Percentiles rank a stretch among this genome's conserved stretches.
Conservation (phyloP, 2,888 invertebrate genomes). For the Phyllotreta cruciferae region DNA sequence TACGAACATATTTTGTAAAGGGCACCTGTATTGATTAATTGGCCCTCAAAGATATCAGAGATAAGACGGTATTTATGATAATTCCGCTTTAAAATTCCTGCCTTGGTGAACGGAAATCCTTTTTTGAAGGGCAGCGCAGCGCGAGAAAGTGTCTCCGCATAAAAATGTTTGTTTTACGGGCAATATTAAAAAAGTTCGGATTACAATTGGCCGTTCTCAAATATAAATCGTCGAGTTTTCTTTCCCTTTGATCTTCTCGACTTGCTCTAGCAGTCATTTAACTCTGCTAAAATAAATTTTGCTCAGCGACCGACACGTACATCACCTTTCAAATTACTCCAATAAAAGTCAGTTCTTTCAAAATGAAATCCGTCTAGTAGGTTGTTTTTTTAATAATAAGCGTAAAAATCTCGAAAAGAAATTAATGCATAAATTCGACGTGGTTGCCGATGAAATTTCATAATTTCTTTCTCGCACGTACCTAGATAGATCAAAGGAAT, state of each 20-base stretch:
- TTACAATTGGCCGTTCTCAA: conserved; percentile 35
- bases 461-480: too few relatives aligned
- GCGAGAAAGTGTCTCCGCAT: conserved; percentile 26
- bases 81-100: conserved; percentile 11
- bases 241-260: conserved; percentile 32
- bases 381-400: neutral
- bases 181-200: conserved; percentile 37
- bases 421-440: too few relatives aligned
- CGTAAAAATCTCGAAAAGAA: too few relatives aligned
- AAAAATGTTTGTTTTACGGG: conserved; percentile 36
- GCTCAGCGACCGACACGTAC: neutral
- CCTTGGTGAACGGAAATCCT: conserved; percentile 6
- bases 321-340: conserved; percentile 19
- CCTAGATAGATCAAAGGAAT: too few relatives aligned
- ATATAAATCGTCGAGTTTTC: conserved; percentile 32
- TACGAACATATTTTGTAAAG: too few relatives aligned
- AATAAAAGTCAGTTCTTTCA: conserved; percentile 17
- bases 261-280: conserved; percentile 27
- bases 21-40: too few relatives aligned
- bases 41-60: too few relatives aligned
- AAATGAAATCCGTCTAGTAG: conserved; percentile 11
- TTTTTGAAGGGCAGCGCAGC: conserved; percentile 6
- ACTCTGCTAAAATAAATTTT: conserved; percentile 27
- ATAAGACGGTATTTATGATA: too few relatives aligned
- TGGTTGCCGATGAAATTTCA: too few relatives aligned